These are phyloP conservation scores for Pan troglodytes DNA, from an alignment of 2,113 vertebrate species.

Conservation along the genomic window NHGRI_mPanTro3-v2.1_pri NC_072398.2:28664501-28665000, in stretches of 20 bases:
- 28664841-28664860: background rate
- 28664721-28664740: background rate
- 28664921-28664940: background rate
- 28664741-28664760: too few species aligned
- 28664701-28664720: background rate
- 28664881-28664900: background rate
- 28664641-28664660: background rate
- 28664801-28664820: background rate
- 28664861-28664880: background rate
- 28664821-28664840: background rate
- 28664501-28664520: background rate
- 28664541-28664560: background rate
- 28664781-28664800: background rate
- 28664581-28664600: background rate
- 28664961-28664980: background rate
- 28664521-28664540: background rate
- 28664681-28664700: background rate
- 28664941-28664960: background rate
- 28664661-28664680: background rate
- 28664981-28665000: fast-evolving
- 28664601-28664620: background rate
- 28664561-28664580: background rate
- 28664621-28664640: background rate
- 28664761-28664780: background rate
- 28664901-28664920: background rate